These are phyloP conservation scores for Pseudachorutes palmiensis DNA, from an alignment of 1,140 invertebrate genomes.

Conservation along the genomic window DNA sequence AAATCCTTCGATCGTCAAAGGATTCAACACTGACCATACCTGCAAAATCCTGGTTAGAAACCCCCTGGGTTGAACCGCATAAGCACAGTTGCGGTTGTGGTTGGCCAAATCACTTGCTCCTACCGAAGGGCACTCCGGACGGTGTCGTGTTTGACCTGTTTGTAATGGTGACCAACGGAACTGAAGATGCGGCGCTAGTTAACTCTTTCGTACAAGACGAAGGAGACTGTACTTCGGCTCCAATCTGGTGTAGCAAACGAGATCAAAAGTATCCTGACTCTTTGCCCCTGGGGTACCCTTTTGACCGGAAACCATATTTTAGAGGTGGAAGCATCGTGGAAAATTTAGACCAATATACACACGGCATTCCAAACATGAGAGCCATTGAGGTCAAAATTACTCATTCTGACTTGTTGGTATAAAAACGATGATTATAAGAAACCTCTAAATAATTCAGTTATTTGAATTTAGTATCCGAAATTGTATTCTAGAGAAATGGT, in stretches of 20 bases:
- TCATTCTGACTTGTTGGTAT: no score
- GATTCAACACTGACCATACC: background rate
- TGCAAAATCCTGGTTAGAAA: background rate
- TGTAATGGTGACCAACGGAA: slow-evolving; percentile 69
- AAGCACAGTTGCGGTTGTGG: slow-evolving; percentile 61
- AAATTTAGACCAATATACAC: background rate
- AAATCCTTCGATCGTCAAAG: background rate
- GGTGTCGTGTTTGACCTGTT: slow-evolving; percentile 66
- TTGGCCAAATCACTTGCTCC: slow-evolving; percentile 75
- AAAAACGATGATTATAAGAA: no score
- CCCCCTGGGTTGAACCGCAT: background rate
- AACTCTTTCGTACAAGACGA: background rate
- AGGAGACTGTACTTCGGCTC: background rate
- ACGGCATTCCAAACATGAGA: background rate
- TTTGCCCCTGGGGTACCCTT: slow-evolving; percentile 39
- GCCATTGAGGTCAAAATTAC: background rate
- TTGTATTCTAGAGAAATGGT: no score
- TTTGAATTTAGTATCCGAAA: no score
- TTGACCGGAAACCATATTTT: slow-evolving; percentile 12
- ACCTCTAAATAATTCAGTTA: no score
- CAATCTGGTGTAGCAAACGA: slow-evolving; percentile 45
- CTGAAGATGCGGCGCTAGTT: slow-evolving; percentile 49
- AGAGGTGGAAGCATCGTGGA: background rate
- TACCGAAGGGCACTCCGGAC: slow-evolving; percentile 60
- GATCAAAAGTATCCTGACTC: slow-evolving; percentile 42